phyloP scores from a whole-genome alignment of 2,113 vertebrate genomes.

The Stegostoma tigrinum region DNA sequence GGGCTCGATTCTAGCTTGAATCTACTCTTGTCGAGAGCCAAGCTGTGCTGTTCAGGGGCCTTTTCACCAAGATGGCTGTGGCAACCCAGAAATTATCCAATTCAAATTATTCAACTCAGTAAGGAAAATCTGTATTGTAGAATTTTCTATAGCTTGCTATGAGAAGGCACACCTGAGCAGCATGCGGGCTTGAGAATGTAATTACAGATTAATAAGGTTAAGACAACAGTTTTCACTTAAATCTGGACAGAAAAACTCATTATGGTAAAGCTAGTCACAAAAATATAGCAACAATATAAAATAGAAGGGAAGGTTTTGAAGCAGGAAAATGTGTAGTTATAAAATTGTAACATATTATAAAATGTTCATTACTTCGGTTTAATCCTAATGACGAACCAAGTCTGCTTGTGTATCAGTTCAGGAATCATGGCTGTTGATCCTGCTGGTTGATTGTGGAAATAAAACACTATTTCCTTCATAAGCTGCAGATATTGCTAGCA shows the following conservation, averaged over 20 bases:
- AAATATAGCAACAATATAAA: neutral
- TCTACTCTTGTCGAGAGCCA: too few relatives aligned
- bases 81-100: neutral
- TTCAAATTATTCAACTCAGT: neutral
- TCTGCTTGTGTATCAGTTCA: neutral
- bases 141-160: neutral
- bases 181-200: neutral
- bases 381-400: neutral
- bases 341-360: too few relatives aligned
- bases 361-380: neutral
- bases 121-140: neutral
- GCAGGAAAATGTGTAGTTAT: too few relatives aligned
- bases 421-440: neutral
- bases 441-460: neutral
- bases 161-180: neutral
- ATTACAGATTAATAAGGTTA: neutral
- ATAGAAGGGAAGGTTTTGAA: neutral
- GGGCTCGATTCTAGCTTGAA: neutral
- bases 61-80: neutral
- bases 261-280: neutral
- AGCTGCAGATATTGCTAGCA: too few relatives aligned
- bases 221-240: neutral
- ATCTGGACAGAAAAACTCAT: neutral
- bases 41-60: too few relatives aligned
- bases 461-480: too few relatives aligned